phyloP scores from a whole-genome alignment of 2,797 vertebrate genomes.

The Eulemur albifrons region DNA sequence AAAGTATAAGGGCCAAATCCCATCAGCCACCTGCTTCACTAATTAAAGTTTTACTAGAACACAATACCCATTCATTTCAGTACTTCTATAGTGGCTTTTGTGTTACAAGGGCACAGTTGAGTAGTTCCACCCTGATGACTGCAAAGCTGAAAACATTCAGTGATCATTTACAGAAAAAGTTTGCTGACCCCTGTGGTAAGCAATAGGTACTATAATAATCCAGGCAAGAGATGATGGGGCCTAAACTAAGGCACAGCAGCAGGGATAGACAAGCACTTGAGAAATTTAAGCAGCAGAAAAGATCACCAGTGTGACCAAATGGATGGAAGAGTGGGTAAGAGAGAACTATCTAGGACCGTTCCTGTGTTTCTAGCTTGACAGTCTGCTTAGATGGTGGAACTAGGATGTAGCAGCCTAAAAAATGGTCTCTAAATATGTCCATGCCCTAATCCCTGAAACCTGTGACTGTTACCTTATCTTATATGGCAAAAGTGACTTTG shows the following conservation, averaged over 20 bases:
- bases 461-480: neutral
- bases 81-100: neutral
- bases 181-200: neutral
- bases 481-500: neutral
- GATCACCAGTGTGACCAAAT: neutral
- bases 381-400: neutral
- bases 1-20: neutral
- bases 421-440: neutral
- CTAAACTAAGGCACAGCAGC: neutral
- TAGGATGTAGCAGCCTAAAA: neutral
- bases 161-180: neutral
- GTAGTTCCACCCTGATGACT: neutral
- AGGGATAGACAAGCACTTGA: neutral
- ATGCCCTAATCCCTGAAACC: neutral
- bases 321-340: neutral
- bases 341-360: neutral
- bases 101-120: neutral
- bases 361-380: neutral
- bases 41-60: constrained; percentile 1
- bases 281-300: neutral
- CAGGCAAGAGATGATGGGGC: neutral
- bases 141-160: neutral
- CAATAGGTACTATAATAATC: neutral
- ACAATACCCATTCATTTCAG: neutral
- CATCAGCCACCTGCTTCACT: neutral